Evolutionary conservation across 1,140 invertebrate species (phyloP).

Genomic region (Psix sp.): DNA sequence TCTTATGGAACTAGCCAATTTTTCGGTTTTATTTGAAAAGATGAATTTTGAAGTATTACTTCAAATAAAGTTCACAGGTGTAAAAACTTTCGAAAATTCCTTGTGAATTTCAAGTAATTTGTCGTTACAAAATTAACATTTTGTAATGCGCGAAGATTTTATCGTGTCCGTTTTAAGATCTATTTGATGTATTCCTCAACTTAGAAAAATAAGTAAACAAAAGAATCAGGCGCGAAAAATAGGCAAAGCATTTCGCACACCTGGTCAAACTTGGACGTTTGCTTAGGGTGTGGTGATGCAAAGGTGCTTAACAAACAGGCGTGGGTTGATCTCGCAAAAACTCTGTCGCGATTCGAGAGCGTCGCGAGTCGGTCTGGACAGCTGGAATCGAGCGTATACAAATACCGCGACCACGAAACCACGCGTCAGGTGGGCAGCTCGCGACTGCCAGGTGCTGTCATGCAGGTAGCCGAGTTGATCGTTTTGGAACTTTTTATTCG

Average conservation of each 20-base stretch:
- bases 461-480: too few species aligned
- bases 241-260: slow-evolving; percentile 17
- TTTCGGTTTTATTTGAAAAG: too few species aligned
- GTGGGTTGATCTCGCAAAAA: slow-evolving; percentile 41
- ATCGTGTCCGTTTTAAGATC: too few species aligned
- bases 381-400: slow-evolving; percentile 21
- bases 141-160: too few species aligned
- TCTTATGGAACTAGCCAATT: too few species aligned
- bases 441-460: slow-evolving; percentile 45
- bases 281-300: slow-evolving; percentile 32
- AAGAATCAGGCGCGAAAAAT: neutral
- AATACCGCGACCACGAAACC: slow-evolving; percentile 39
- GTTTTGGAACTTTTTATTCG: too few species aligned
- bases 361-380: slow-evolving; percentile 15
- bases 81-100: too few species aligned
- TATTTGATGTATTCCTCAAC: too few species aligned
- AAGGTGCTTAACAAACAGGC: slow-evolving; percentile 25
- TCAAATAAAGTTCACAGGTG: too few species aligned
- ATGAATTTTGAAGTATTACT: too few species aligned
- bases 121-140: too few species aligned
- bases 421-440: slow-evolving; percentile 26
- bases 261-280: slow-evolving; percentile 32
- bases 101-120: too few species aligned
- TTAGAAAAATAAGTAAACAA: neutral
- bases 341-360: slow-evolving; percentile 34